These are phyloP conservation scores for Trichosurus vulpecula DNA, from an alignment of 2,797 vertebrate genomes.

Conservation along the genomic window DNA sequence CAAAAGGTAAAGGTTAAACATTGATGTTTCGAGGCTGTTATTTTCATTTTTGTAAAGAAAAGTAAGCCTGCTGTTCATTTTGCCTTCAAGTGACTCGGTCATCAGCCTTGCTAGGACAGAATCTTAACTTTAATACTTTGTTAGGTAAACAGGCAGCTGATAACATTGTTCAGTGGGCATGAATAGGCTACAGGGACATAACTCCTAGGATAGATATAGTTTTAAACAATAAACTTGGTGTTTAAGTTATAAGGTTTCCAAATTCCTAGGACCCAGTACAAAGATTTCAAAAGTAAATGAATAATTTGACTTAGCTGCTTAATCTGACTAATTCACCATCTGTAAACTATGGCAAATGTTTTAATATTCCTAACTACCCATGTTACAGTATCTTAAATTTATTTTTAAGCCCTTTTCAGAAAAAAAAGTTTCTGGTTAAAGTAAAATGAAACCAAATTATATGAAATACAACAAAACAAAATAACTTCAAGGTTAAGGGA, in stretches of 20 bases:
- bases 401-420: not conserved
- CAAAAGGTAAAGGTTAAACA: not conserved
- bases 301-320: constrained; percentile 16
- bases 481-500: not conserved
- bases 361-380: not conserved
- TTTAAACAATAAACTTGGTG: constrained; percentile 1
- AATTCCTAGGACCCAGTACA: not conserved
- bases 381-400: not conserved
- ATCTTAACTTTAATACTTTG: constrained; percentile 19
- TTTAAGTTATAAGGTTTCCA: not conserved
- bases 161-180: constrained; percentile 15
- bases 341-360: not conserved
- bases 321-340: not conserved
- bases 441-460: not conserved
- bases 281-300: constrained; percentile 11
- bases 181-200: constrained; percentile 22
- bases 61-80: constrained; percentile 71
- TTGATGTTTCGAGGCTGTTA: constrained; percentile 58
- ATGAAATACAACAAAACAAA: not conserved
- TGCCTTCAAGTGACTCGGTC: constrained; percentile 63
- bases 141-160: constrained; percentile 51
- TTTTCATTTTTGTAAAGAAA: constrained; percentile 55
- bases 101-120: constrained; percentile 19
- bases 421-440: not conserved
- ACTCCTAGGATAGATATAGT: not conserved